Conservation (phyloP, 1,140 invertebrate genomes). For the Cylas formicarius region DNA sequence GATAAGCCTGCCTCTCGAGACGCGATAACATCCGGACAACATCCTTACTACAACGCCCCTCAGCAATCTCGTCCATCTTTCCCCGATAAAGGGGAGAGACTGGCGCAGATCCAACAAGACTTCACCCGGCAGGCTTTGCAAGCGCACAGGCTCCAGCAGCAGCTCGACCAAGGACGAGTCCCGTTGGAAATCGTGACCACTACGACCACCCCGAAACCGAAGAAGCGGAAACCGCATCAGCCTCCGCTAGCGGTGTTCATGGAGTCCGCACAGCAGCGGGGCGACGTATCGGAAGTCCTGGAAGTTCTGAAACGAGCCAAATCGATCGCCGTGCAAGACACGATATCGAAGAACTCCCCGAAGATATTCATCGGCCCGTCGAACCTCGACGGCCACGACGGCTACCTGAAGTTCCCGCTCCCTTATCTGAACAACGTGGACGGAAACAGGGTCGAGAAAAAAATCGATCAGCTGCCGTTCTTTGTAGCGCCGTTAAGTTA, state of each 20-base stretch:
- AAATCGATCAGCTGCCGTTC: slow-evolving; percentile 67
- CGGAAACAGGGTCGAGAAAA: slow-evolving; percentile 60
- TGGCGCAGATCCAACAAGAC: slow-evolving; percentile 37
- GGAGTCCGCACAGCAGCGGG: slow-evolving; percentile 45
- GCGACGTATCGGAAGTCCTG: slow-evolving; percentile 59
- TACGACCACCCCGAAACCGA: slow-evolving; percentile 28
- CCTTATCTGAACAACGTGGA: slow-evolving; percentile 72
- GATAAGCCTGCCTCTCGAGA: too few relatives aligned
- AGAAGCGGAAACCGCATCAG: slow-evolving; percentile 64
- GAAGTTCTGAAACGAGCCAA: slow-evolving; percentile 59
- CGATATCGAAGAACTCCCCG: slow-evolving; percentile 55
- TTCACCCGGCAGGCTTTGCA: slow-evolving; percentile 43
- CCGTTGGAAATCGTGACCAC: slow-evolving; percentile 16
- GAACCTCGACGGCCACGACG: slow-evolving; percentile 58
- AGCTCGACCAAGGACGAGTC: slow-evolving; percentile 32
- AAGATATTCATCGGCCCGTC: slow-evolving; percentile 74
- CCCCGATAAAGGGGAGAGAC: slow-evolving; percentile 8
- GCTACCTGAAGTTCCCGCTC: slow-evolving; percentile 72
- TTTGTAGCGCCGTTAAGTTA: slow-evolving; percentile 79
- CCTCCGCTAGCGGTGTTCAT: slow-evolving; percentile 74
- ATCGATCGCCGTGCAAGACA: slow-evolving; percentile 68
- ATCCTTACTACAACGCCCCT: too few relatives aligned
- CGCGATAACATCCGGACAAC: too few relatives aligned
- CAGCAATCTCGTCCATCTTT: too few relatives aligned
- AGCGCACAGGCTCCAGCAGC: slow-evolving; percentile 43